phyloP scores from a whole-genome alignment of 2,888 invertebrate species.

The Xiphydria camelus region DNA sequence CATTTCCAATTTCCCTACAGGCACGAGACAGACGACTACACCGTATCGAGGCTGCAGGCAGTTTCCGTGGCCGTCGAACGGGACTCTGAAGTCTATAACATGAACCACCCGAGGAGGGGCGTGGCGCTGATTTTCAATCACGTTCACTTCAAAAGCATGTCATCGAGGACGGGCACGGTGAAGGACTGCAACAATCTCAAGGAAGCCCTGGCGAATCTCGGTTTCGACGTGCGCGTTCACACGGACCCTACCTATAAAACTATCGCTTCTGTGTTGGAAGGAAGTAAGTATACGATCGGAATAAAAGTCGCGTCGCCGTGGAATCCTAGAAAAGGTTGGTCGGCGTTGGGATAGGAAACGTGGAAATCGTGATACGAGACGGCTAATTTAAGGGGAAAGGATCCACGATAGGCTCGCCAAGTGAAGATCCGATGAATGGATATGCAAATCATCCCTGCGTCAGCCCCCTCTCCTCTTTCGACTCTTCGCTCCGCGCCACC shows the following conservation, averaged over 20 bases:
- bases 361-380: too few species aligned
- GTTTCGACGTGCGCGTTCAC: slow-evolving; percentile 58
- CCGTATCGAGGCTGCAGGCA: not conserved
- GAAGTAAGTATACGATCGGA: too few species aligned
- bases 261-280: slow-evolving; percentile 54
- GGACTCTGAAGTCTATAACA: slow-evolving; percentile 57
- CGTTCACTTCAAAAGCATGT: slow-evolving; percentile 57
- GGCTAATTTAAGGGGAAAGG: too few species aligned
- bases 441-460: too few species aligned
- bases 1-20: not conserved
- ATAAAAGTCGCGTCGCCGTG: too few species aligned
- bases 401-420: too few species aligned
- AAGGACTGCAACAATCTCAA: slow-evolving; percentile 61
- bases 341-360: too few species aligned
- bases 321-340: too few species aligned
- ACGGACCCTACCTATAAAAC: slow-evolving; percentile 58
- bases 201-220: slow-evolving; percentile 53
- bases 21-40: slow-evolving; percentile 5
- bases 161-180: slow-evolving; percentile 61
- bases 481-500: too few species aligned
- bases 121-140: slow-evolving; percentile 66
- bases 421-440: too few species aligned
- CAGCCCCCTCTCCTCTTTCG: too few species aligned
- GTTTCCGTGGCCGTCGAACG: slow-evolving; percentile 1
- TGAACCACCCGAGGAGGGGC: slow-evolving; percentile 60